Evolutionary conservation across 2,113 vertebrate genomes (phyloP).

Genomic region (mouse (Mus musculus)): DNA sequence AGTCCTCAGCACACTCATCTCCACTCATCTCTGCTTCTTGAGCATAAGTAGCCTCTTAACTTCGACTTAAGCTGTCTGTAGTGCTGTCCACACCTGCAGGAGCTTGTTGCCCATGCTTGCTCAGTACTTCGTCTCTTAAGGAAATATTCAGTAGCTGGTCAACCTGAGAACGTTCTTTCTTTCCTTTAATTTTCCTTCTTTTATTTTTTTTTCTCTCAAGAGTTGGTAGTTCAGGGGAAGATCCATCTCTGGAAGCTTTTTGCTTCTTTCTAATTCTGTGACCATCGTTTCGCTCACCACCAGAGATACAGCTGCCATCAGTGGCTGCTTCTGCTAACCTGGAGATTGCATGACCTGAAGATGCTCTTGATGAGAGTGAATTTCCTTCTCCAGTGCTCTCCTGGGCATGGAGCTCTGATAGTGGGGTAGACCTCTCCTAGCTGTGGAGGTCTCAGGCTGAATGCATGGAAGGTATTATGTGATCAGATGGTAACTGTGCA

Average conservation of each 20-base stretch:
- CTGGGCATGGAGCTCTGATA: constrained; percentile 80
- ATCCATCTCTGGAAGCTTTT: constrained; percentile 91
- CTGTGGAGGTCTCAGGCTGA: constrained; percentile 75
- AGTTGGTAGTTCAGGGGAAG: constrained; percentile 91
- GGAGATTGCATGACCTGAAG: constrained; percentile 72
- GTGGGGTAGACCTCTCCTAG: constrained; percentile 73
- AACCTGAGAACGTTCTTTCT: constrained; percentile 95
- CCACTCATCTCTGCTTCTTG: constrained; percentile 96
- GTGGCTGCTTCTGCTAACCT: constrained; percentile 87
- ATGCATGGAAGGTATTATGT: constrained; percentile 29
- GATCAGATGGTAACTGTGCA: constrained; percentile 70
- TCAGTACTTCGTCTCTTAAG: constrained; percentile 95
- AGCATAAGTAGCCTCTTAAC: constrained; percentile 94
- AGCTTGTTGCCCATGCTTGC: constrained; percentile 90
- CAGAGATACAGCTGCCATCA: constrained; percentile 93
- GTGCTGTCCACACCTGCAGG: constrained; percentile 91
- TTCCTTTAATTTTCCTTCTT: constrained; percentile 95
- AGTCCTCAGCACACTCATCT: constrained; percentile 95
- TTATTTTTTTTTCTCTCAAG: constrained; percentile 94
- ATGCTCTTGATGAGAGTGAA: constrained; percentile 63
- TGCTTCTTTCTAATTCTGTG: constrained; percentile 94
- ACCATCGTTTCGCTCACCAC: constrained; percentile 91
- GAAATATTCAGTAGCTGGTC: constrained; percentile 96
- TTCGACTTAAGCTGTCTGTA: constrained; percentile 95
- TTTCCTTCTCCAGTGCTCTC: constrained; percentile 83